phyloP scores from a whole-genome alignment of 2,888 invertebrate genomes.

The Strigamia transsilvanica region DNA sequence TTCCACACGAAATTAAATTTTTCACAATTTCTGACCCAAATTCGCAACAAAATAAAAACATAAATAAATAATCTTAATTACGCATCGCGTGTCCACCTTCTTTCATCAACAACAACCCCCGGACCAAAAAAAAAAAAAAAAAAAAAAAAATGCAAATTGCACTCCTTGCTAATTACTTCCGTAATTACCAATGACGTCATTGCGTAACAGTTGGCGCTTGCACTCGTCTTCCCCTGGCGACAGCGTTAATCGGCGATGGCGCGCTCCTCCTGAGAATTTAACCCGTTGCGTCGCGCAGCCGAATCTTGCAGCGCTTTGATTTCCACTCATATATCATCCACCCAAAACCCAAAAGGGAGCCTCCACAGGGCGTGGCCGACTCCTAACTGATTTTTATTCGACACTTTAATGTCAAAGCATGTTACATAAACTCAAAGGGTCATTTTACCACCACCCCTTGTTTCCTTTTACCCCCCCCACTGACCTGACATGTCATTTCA shows the following conservation, averaged over 20 bases:
- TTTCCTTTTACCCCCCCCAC: not conserved
- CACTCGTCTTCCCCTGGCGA: not conserved
- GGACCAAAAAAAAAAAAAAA: not conserved
- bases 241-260: not conserved
- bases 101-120: too few relatives aligned
- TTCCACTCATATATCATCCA: constrained; percentile 15
- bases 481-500: too few relatives aligned
- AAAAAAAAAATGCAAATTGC: not conserved
- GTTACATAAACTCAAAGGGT: not conserved
- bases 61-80: not conserved
- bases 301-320: constrained; percentile 27
- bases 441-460: not conserved
- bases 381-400: constrained; percentile 27
- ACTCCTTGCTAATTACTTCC: not conserved
- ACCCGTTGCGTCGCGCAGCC: not conserved
- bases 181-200: constrained; percentile 23
- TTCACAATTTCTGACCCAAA: too few relatives aligned
- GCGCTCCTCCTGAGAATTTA: constrained; percentile 1
- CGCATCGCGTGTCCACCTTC: not conserved
- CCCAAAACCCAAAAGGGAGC: constrained; percentile 5
- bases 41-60: not conserved
- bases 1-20: too few relatives aligned
- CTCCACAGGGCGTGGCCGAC: constrained; percentile 20
- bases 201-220: constrained; percentile 2
- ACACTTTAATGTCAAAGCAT: not conserved